Base-by-base conservation (phyloP, 2,797 vertebrate species). In the Neosilurus hyrtlii region DNA sequence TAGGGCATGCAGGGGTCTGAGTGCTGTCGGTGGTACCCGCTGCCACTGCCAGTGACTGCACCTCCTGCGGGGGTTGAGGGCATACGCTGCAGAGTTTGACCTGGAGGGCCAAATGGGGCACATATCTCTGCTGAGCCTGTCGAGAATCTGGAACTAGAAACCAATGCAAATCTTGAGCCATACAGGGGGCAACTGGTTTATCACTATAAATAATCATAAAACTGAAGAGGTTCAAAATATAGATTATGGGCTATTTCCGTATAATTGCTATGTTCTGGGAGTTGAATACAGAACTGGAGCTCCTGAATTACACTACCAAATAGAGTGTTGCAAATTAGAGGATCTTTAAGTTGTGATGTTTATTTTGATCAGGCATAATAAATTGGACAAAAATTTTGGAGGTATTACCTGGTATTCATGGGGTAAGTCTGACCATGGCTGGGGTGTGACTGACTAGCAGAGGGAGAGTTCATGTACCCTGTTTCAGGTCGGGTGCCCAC, bases 1-100 rank as follows among this genome's bases (percentile, higher is more conserved):
- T 95, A 97, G 24, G 95, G 95, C 82, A 95, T 91, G 91, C 96
- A 96, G 87, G 96, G 94, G 88, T 98, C 95, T 0, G 96, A 94
- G 90, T 96, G 92, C 87, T 96, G 97, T 85, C 90, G 93, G 79
- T 96, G 96, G 89, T 95, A 98, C 57, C 87, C 89, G 0, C 90
- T 88, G 0, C 89, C 91, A 0, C 91, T 91, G 0, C 90, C 91
- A 0, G 89, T 86, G 0, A 91, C 84, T 22, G 83, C 86, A 20
- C 90, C 89, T 1, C 90, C 93, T 0, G 92, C 87, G 15, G 93
- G 90, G 57, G 81, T 72, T 56, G 95, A 91, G 6, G 94, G 90
- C 83, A 97, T 96, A 83, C 93, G 94, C 89, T 94, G 94, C 86
- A 94, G 92, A 89, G 91, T 88, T 88, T 95, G 97, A 37, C 94